Conservation (phyloP, 2,888 invertebrate genomes). For the Polylopha cassiicola region DNA sequence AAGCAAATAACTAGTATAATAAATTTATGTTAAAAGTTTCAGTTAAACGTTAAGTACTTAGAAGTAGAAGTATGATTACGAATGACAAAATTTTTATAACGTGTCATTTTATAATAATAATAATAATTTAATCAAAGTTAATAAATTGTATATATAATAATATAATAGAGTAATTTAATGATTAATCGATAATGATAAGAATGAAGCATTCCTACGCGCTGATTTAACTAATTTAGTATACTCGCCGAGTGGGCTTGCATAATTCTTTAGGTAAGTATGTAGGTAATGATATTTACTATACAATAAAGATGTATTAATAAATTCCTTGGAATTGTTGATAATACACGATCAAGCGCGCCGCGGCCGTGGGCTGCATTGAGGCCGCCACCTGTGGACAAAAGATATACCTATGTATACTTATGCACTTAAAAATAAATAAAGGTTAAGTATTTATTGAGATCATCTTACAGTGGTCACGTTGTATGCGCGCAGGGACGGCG, state of each 20-base stretch:
- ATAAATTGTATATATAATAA: slow-evolving; percentile 78
- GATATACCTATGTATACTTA: background rate
- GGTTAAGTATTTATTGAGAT: background rate
- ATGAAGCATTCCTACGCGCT: slow-evolving; percentile 78
- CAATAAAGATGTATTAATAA: slow-evolving; percentile 60
- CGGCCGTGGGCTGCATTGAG: slow-evolving; percentile 41
- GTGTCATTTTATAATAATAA: slow-evolving; percentile 75
- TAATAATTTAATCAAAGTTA: slow-evolving; percentile 78
- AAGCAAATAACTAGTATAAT: slow-evolving; percentile 78
- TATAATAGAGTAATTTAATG: slow-evolving; percentile 78
- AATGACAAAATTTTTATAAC: slow-evolving; percentile 78
- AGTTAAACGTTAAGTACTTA: slow-evolving; percentile 76
- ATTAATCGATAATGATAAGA: slow-evolving; percentile 78
- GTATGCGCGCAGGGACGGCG: slow-evolving; percentile 74
- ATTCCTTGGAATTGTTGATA: slow-evolving; percentile 71
- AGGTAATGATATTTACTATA: slow-evolving; percentile 72
- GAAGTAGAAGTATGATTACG: slow-evolving; percentile 77
- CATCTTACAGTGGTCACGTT: slow-evolving; percentile 48
- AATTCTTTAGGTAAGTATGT: slow-evolving; percentile 61
- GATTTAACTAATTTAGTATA: slow-evolving; percentile 81
- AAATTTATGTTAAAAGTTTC: slow-evolving; percentile 76
- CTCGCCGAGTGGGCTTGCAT: slow-evolving; percentile 72
- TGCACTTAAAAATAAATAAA: background rate
- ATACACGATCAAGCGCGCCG: slow-evolving; percentile 58
- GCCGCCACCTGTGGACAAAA: slow-evolving; percentile 46